Evolutionary conservation across 2,113 vertebrate genomes (phyloP), one percentile per base, ranked within the genome.

Genomic region (Embiotoca jacksoni): DNA sequence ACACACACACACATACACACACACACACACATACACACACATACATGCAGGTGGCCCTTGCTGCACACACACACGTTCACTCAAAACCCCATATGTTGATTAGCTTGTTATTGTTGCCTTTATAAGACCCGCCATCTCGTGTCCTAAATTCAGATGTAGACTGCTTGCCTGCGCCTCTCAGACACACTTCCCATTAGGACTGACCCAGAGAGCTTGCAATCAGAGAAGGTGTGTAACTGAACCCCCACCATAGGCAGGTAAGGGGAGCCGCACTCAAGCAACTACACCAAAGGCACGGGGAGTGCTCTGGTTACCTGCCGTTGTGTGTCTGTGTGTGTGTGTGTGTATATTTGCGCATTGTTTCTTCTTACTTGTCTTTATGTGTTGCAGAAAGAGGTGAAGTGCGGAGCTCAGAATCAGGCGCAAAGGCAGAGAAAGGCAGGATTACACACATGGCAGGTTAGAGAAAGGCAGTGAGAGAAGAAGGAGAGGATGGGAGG

Each of bases 151-250:
- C 70, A 72, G 72, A 84, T 65, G 63, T 76, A 46, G 80, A 83
- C 74, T 78, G 63, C 50, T 39, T 60, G 63, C 50, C 36, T 60
- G 37, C 8, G 75, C 73, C 58, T 78, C 62, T 75, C 73, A 61
- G 80, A 86, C 82, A 46, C 68, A 62, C 68, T 75, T 77, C 80
- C 81, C 83, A 82, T 86, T 77, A 78, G 63, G 67, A 74, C 76
- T 83, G 89, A 91, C 84, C 89, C 76, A 80, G 73, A 82, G 72
- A 91, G 87, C 77, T 84, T 92, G 93, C 90, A 94, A 95, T 93
- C 90, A 93, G 92, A 95, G 94, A 94, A 89, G 92, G 75, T 86
- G 82, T 85, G 94, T 92, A 94, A 94, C 92, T 47, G 62, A 92
- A 94, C 84, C 89, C 65, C 23, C 50, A 64, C 80, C 71, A 81